Conservation (phyloP, 2,888 invertebrate species). For the Steromphala cineraria region DNA sequence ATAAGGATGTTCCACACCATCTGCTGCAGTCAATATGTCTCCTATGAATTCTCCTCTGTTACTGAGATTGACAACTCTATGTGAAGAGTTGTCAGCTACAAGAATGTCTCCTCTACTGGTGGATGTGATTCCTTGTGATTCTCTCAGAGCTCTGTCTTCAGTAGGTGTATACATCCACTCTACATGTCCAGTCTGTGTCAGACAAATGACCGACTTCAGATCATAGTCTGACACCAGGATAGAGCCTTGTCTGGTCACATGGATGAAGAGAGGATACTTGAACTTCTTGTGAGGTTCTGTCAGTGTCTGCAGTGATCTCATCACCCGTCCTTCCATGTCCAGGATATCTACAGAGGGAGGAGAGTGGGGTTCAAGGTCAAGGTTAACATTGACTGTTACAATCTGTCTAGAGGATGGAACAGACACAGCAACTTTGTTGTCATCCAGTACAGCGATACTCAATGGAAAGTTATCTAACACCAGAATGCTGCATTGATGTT, state of each 20-base stretch:
- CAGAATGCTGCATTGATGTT: neutral
- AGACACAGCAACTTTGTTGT: neutral
- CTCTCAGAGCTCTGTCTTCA: neutral
- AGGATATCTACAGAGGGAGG: neutral
- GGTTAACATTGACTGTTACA: neutral
- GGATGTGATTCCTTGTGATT: neutral
- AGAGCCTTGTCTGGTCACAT: neutral
- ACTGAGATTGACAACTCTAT: neutral
- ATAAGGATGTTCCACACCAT: neutral
- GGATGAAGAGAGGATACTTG: neutral
- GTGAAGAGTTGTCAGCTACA: neutral
- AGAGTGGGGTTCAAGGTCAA: neutral
- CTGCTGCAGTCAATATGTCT: neutral
- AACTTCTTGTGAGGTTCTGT: neutral
- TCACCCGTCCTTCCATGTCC: neutral
- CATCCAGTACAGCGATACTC: neutral
- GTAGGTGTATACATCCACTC: neutral
- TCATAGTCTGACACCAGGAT: neutral
- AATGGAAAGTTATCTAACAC: neutral
- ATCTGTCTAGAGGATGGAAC: neutral
- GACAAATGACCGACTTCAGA: neutral
- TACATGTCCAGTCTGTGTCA: neutral
- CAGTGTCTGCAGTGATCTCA: neutral
- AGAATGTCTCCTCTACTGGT: neutral
- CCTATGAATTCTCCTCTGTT: neutral